Conservation (phyloP, 1,140 invertebrate species). For the Drosophila sucinea region DNA sequence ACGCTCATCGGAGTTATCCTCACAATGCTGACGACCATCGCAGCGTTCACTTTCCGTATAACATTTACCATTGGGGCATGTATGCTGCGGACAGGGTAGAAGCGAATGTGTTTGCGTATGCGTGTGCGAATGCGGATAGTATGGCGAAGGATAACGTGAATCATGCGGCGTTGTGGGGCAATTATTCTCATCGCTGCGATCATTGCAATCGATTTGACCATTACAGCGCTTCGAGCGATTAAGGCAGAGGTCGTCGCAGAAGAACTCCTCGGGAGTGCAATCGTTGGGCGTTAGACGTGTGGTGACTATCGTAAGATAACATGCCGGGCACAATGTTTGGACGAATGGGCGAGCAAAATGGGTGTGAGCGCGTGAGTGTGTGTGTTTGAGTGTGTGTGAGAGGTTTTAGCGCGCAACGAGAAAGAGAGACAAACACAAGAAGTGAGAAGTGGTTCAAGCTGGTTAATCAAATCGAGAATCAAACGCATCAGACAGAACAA, state of each 20-base stretch:
- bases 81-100: conserved; percentile 68
- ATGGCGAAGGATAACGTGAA: conserved; percentile 27
- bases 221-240: conserved; percentile 84
- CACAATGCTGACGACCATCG: conserved; percentile 85
- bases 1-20: conserved; percentile 86
- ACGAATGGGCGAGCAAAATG: conserved; percentile 27
- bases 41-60: conserved; percentile 83
- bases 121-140: background rate
- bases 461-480: background rate
- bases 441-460: conserved; percentile 21
- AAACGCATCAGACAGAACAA: conserved; percentile 1
- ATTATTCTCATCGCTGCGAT: conserved; percentile 84
- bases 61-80: conserved; percentile 75
- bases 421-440: conserved; percentile 49
- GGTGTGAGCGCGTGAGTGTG: conserved; percentile 22
- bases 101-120: conserved; percentile 23
- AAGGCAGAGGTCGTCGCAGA: conserved; percentile 84
- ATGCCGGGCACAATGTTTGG: conserved; percentile 1
- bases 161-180: conserved; percentile 48
- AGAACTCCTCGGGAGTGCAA: conserved; percentile 82
- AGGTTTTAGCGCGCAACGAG: conserved; percentile 30
- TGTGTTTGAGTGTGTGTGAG: conserved; percentile 21
- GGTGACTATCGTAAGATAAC: conserved; percentile 50
- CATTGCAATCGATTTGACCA: conserved; percentile 83
- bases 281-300: conserved; percentile 72